phyloP scores from a whole-genome alignment of 2,888 invertebrate genomes.

The Axea sp. region DNA sequence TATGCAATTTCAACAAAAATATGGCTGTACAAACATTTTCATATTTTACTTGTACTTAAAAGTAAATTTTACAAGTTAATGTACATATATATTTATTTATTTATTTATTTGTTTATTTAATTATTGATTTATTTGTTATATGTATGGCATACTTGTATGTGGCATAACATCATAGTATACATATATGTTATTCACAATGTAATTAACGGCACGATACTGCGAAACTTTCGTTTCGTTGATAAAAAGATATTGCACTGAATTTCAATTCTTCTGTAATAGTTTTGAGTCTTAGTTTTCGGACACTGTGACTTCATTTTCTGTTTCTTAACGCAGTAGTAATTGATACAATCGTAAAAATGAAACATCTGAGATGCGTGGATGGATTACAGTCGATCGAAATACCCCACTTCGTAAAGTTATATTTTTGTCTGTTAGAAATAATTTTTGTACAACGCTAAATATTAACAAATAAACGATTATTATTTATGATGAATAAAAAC shows the following conservation, averaged over 20 bases:
- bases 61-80: constrained; percentile 62
- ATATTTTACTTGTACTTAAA: constrained; percentile 46
- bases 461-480: no score
- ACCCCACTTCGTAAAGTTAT: constrained; percentile 9
- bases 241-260: constrained; percentile 37
- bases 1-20: constrained; percentile 74
- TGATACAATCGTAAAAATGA: constrained; percentile 29
- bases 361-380: constrained; percentile 40
- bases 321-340: constrained; percentile 22
- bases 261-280: constrained; percentile 12
- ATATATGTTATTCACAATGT: constrained; percentile 39
- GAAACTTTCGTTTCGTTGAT: constrained; percentile 39
- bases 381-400: constrained; percentile 29
- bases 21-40: constrained; percentile 64
- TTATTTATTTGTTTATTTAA: constrained; percentile 7
- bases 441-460: constrained; percentile 19
- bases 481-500: no score
- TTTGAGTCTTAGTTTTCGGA: constrained; percentile 32
- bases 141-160: no score
- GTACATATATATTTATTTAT: constrained; percentile 22
- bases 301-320: constrained; percentile 6
- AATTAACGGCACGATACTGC: constrained; percentile 38
- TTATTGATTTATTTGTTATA: not conserved
- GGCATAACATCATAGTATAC: constrained; percentile 4
- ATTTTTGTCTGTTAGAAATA: constrained; percentile 2